Base-by-base conservation (phyloP, 2,888 invertebrate species). In the Epistrophe eligans region DNA sequence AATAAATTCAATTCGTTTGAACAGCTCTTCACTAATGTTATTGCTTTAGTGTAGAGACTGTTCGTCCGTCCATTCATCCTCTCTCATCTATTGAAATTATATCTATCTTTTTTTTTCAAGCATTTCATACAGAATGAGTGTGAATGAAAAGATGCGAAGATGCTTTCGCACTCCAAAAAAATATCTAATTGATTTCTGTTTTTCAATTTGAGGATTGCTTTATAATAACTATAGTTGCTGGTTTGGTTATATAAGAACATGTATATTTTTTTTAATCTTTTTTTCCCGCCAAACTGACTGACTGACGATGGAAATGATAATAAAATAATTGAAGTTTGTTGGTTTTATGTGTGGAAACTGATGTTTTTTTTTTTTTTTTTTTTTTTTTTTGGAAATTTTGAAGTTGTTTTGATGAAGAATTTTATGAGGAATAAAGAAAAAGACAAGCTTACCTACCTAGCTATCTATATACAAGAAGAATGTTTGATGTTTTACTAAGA, bases 1-100 rank as follows among this genome's bases (percentile, higher is more conserved):
- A 85, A 85, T 85, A 85, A 85, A 82, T 85, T 85, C 85, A 85
- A 85, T 85, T 85, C 85, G 85, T 89, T 89, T 88, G 88, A 89
- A 89, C 88, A 85, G 88, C 83, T 84, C 88, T 89, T 88, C 85
- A 81, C 88, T 88, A 85, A 81, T 85, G 87, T 88, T 80, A 88
- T 85, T 88, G 85, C 84, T 87, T 84, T 55, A 79, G 70, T 82
- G 64, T 70, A 17, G 79, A 64, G 64, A 50, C 32, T 2, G 32
- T 45, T 60, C 35, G 52, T 17, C 48, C 43, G 35, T 62, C 60
- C 74, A 19, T 43, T 67, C 43, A 17, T 43, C 11, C 24, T 45
- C 64, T 48, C 48, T 70, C 77, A 82, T 82, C 77, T 81, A 81
- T 81, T 81, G 62, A 82, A 82, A 77, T 85, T 57, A 85, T 82